phyloP scores from a whole-genome alignment of 1,140 invertebrate genomes.

The Scaptodrosophila lebanonensis region DNA sequence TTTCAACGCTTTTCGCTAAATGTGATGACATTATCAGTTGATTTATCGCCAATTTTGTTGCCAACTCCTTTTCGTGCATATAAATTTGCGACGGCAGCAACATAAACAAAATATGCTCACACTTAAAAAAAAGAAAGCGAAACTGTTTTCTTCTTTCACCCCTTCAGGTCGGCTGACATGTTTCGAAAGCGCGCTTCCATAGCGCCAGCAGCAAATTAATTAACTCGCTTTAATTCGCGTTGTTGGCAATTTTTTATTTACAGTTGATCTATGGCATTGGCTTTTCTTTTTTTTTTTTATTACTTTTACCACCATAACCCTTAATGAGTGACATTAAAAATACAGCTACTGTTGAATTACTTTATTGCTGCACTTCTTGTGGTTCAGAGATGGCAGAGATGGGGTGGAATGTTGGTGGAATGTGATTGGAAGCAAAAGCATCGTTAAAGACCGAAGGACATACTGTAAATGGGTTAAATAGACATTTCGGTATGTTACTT shows the following conservation, averaged over 20 bases:
- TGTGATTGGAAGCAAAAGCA: slow-evolving; percentile 11
- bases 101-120: slow-evolving; percentile 28
- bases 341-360: no score
- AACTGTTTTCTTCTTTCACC: no score
- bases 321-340: slow-evolving; percentile 57
- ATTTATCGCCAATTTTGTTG: slow-evolving; percentile 69
- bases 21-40: slow-evolving; percentile 69
- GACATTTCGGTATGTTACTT: no score
- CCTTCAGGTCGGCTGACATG: no score
- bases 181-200: slow-evolving; percentile 27
- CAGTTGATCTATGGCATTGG: slow-evolving; percentile 36
- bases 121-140: no score
- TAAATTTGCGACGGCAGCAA: slow-evolving; percentile 39
- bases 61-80: slow-evolving; percentile 30
- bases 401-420: background rate
- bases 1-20: slow-evolving; percentile 40
- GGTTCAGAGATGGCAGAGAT: background rate
- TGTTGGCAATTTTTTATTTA: slow-evolving; percentile 1
- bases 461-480: no score
- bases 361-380: no score
- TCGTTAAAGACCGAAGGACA: no score
- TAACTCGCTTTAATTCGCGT: slow-evolving; percentile 46
- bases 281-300: background rate
- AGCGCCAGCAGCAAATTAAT: slow-evolving; percentile 62
- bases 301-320: no score